Base-by-base conservation (phyloP, 2,888 invertebrate genomes). In the Heliconius ismenius region DNA sequence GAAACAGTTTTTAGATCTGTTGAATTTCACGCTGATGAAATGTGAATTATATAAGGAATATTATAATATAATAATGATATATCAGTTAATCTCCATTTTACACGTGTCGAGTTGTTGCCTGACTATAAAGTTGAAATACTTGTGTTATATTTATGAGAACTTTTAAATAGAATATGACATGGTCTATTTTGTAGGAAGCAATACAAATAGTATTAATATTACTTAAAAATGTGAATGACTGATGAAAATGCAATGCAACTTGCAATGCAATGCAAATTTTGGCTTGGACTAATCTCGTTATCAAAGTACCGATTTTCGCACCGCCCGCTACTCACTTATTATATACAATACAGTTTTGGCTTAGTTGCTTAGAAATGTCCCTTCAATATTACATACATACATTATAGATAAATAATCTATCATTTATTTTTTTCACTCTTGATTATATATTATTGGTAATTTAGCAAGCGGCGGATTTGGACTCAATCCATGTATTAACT, bases 111-210 rank as follows among this genome's bases (percentile, higher is more conserved):
- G 49, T 69, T 69, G 54, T 43, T 62, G 60, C 60, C 39, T 39
- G n/a, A 36, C n/a, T 26, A 72, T 62, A 72, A 72, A 62, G 73
- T 73, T 65, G 21, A 76, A 26, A 28, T 76, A 65, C 58, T 58
- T 73, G n/a, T 43, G 58, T 76, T 76, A 72, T 24, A 65, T 76
- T 73, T 75, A 70, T 75, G 58, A 76, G 26, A 65, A 58, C 36
- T 60, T 72, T 73, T 72, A 72, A 64, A 65, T 72, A 72, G 58
- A 70, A 36, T 73, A 73, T 58, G n/a, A 72, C 54, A 36, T n/a
- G 36, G 26, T 67, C 67, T 74, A 74, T 72, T 76, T 76, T 72
- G 39, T 64, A 70, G 70, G 21, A 28, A n/a, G 26, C 58, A 36
- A 73, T 54, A 70, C 24, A 70, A 39, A 70, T 54, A 63, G 70